Evolutionary conservation across 2,797 vertebrate species (phyloP).

Genomic region (Acropternis orthonyx): DNA sequence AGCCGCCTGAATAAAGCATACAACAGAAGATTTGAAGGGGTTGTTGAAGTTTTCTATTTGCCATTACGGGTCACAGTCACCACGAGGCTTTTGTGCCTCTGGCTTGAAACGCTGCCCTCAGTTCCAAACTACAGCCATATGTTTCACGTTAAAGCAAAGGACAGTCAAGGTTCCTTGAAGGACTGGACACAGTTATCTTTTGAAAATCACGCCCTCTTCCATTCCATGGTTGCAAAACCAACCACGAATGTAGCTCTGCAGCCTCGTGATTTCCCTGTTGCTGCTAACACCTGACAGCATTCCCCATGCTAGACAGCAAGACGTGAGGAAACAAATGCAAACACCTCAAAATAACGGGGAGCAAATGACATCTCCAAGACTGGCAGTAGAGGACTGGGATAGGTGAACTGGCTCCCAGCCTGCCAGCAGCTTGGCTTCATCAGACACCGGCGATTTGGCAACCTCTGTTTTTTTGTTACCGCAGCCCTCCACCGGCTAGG

Average conservation of each 20-base stretch:
- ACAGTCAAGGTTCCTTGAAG: background rate
- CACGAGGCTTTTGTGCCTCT: background rate
- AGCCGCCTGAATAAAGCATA: background rate
- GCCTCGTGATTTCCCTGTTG: background rate
- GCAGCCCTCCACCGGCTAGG: background rate
- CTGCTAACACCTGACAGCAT: background rate
- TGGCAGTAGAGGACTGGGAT: background rate
- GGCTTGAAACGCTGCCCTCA: background rate
- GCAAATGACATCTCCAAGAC: background rate
- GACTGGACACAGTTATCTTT: background rate
- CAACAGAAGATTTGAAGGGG: background rate
- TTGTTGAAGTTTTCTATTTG: background rate
- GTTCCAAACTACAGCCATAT: background rate
- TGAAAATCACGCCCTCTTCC: background rate
- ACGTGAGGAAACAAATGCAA: background rate
- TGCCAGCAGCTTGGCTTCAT: background rate
- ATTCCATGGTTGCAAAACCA: background rate
- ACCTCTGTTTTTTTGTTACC: background rate
- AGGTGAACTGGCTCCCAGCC: background rate
- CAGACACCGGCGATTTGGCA: background rate
- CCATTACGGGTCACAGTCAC: background rate
- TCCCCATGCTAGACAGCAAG: background rate
- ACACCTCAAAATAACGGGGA: background rate
- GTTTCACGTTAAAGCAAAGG: background rate
- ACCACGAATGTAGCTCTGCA: background rate